Percentiles rank a stretch among this genome's conserved stretches.
Conservation (phyloP, 2,888 invertebrate species). For the Teinopalpus imperialis region DNA sequence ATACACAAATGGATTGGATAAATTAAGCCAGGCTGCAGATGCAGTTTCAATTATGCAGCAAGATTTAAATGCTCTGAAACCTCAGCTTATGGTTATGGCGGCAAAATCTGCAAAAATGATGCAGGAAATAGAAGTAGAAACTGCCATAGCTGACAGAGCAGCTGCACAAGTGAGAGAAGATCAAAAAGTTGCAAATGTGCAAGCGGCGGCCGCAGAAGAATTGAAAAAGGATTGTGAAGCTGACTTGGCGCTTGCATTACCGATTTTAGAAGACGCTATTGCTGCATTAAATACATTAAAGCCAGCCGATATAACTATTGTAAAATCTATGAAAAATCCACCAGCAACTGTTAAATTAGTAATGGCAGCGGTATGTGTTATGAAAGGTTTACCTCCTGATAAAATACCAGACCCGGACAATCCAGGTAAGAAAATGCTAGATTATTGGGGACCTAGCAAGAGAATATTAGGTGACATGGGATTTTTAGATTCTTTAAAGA, state of each 20-base stretch:
- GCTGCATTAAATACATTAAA: conserved; percentile 92
- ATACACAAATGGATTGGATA: conserved; percentile 89
- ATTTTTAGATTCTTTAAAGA: conserved; percentile 87
- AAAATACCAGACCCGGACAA: conserved; percentile 87
- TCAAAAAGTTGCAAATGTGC: conserved; percentile 92
- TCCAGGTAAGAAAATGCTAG: conserved; percentile 85
- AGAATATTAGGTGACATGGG: conserved; percentile 90
- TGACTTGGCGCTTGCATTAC: conserved; percentile 93
- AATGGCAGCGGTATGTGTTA: conserved; percentile 95
- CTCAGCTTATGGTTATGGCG: conserved; percentile 87
- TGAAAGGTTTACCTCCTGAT: conserved; percentile 90
- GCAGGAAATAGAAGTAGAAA: conserved; percentile 88
- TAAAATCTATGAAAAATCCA: conserved; percentile 95
- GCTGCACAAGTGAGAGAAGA: conserved; percentile 91
- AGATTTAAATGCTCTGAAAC: conserved; percentile 87
- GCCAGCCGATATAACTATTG: conserved; percentile 91
- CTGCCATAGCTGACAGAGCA: conserved; percentile 88
- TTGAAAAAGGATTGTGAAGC: conserved; percentile 95
- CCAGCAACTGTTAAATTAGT: conserved; percentile 91
- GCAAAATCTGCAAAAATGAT: conserved; percentile 88
- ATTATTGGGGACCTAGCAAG: conserved; percentile 94
- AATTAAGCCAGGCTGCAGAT: conserved; percentile 88
- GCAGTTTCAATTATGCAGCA: conserved; percentile 90
- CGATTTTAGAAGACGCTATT: conserved; percentile 88
- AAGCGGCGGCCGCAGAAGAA: conserved; percentile 91